Conservation (phyloP, 2,888 invertebrate species). For the Drosophila subsilvestris region DNA sequence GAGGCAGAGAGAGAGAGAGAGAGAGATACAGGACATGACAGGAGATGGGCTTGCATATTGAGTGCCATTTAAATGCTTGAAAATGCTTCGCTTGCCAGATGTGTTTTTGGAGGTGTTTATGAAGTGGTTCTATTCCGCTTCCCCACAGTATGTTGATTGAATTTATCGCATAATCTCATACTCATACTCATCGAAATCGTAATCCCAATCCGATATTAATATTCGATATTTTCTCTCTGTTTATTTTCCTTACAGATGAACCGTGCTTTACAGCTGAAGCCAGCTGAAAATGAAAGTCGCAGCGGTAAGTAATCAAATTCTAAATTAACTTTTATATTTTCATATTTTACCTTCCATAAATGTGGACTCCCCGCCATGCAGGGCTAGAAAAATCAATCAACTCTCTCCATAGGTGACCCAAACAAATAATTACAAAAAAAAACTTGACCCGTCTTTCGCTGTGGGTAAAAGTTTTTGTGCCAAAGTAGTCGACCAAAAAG, state of each 20-base stretch:
- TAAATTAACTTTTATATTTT: conserved; percentile 18
- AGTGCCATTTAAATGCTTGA: conserved; percentile 76
- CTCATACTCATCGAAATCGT: conserved; percentile 11
- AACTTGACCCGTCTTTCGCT: conserved; percentile 66
- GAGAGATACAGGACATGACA: conserved; percentile 7
- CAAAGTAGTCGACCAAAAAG: conserved; percentile 56
- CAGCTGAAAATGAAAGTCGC: conserved; percentile 99
- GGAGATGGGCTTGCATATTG: conserved; percentile 74
- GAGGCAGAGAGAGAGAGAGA: not conserved
- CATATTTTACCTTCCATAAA: not conserved
- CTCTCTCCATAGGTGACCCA: conserved; percentile 60
- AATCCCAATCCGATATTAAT: conserved; percentile 11
- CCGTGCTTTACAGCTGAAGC: conserved; percentile 99
- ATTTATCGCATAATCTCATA: conserved; percentile 22
- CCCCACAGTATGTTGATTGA: conserved; percentile 34
- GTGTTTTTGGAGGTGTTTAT: conserved; percentile 67
- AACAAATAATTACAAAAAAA: conserved; percentile 67
- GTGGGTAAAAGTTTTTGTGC: conserved; percentile 47
- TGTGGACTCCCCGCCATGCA: conserved; percentile 5
- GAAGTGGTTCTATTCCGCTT: conserved; percentile 49
- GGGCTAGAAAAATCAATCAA: conserved; percentile 63
- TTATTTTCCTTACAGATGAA: conserved; percentile 94
- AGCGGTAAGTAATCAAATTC: conserved; percentile 89
- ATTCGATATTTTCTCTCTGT: conserved; percentile 6
- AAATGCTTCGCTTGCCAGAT: conserved; percentile 51